Percentiles rank a stretch among this genome's conserved stretches.
These are phyloP conservation scores for Parelbella ahira DNA, from an alignment of 2,888 invertebrate genomes.

Conservation along the genomic window DNA sequence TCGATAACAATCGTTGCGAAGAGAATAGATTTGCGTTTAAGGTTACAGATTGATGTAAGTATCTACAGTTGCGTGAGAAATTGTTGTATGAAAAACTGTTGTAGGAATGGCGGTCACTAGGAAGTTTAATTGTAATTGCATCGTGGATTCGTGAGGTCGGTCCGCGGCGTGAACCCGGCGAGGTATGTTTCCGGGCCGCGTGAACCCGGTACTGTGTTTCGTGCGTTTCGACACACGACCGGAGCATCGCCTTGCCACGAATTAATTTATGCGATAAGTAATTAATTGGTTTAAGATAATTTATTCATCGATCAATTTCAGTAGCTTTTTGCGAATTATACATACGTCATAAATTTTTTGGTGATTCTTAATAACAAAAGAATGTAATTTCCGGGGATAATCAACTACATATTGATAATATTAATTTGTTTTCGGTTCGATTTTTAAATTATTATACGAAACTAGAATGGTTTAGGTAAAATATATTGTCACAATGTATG, in stretches of 20 bases:
- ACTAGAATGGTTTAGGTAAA: too few relatives aligned
- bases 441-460: too few relatives aligned
- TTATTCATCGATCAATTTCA: conserved; percentile 6
- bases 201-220: conserved; percentile 39
- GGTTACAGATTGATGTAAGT: too few relatives aligned
- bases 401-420: too few relatives aligned
- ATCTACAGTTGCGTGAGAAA: too few relatives aligned
- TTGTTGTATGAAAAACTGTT: background rate
- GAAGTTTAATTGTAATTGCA: conserved; percentile 50
- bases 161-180: too few relatives aligned
- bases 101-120: conserved; percentile 40
- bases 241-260: background rate
- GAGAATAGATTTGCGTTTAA: too few relatives aligned
- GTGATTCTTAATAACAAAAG: background rate
- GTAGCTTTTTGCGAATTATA: background rate
- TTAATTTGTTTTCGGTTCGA: too few relatives aligned
- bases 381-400: too few relatives aligned
- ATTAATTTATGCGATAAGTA: background rate
- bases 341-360: background rate
- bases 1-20: too few relatives aligned
- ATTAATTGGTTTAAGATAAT: conserved; percentile 10
- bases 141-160: conserved; percentile 58
- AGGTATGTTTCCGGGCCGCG: too few relatives aligned
- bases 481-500: too few relatives aligned
- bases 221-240: conserved; percentile 7